Evolutionary conservation across 2,113 vertebrate species (phyloP), one percentile per base, ranked within the genome.

Genomic region (Delphinapterus leucas): DNA sequence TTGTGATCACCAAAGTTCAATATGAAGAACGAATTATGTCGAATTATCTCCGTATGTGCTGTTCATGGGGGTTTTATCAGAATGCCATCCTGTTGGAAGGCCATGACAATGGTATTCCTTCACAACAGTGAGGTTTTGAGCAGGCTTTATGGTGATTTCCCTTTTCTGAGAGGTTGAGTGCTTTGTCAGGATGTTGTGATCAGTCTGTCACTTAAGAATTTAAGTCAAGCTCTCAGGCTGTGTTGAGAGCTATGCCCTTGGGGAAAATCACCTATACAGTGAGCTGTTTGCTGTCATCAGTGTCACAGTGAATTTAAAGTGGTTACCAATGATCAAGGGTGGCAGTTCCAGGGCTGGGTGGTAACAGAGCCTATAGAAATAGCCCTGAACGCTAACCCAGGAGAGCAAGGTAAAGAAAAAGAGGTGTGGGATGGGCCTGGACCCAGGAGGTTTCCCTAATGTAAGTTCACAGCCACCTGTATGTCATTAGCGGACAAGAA

Each of bases 121-220:
- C 53, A 89, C 18, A 83, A 33, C 25, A 74, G 25, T 0, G 11
- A 92, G 80, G 11, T 44, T 77, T 55, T 84, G 38, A 71, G 84
- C 63, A 47, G 88, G 36, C n/a, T 96, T 65, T 68, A 36, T 77
- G 67, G 41, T 33, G 11, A 44, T 58, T 71, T 90, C 38, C 36
- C n/a, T 41, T 36, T 93, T 94, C 47, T 65, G n/a, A 93, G 25
- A 86, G 68, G 55, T 63, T 38, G 31, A 63, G 47, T 70, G 18
- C 11, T 9, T 82, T 88, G 85, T 86, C 95, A 89, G 85, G 73
- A 90, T 88, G 5, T 7, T 81, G 31, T 47, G 77, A 85, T 97
- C 76, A 81, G 74, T 31, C 84, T 87, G 76, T 94, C 91, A 83
- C 67, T 90, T 95, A 67, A 93, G 17, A 76, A 83, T 67, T 82